A percentile compares a stretch with the other conserved stretches of the same genome.
These are phyloP conservation scores for Eupleurogrammus muticus DNA, from an alignment of 2,797 vertebrate genomes.

Conservation along the genomic window DNA sequence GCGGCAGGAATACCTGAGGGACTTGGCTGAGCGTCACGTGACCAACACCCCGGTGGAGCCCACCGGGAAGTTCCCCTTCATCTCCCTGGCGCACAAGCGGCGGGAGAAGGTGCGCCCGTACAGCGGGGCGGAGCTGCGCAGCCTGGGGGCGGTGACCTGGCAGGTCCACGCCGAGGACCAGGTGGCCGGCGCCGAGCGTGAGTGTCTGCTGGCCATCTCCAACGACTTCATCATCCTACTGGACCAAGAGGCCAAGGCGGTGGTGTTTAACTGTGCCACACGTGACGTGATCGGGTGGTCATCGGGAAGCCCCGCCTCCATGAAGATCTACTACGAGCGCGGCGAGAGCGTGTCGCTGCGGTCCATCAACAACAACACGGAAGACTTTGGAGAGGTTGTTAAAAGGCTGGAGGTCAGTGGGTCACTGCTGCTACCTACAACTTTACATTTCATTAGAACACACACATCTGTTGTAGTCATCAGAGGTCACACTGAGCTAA, in stretches of 20 bases:
- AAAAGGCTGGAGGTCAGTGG: slow-evolving; percentile 94
- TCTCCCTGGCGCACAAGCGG: slow-evolving; percentile 95
- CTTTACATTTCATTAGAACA: slow-evolving; percentile 26
- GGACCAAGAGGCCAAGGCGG: slow-evolving; percentile 92
- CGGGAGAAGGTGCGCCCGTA: slow-evolving; percentile 94
- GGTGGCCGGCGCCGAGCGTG: slow-evolving; percentile 91
- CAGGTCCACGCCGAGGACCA: slow-evolving; percentile 93
- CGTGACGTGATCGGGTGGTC: slow-evolving; percentile 98
- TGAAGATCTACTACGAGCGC: slow-evolving; percentile 97
- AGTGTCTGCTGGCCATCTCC: slow-evolving; percentile 92
- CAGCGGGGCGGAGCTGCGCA: slow-evolving; percentile 91
- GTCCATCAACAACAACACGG: slow-evolving; percentile 91
- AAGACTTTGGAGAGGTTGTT: slow-evolving; percentile 97
- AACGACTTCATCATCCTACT: slow-evolving; percentile 94
- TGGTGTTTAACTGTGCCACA: slow-evolving; percentile 95
- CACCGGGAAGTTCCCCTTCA: slow-evolving; percentile 95
- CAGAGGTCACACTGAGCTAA: slow-evolving; percentile 17
- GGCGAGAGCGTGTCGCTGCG: slow-evolving; percentile 95
- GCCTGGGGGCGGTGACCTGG: slow-evolving; percentile 94
- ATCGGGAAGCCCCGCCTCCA: slow-evolving; percentile 89
- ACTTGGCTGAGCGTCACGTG: slow-evolving; percentile 96
- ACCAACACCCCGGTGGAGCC: slow-evolving; percentile 95
- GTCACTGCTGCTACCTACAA: slow-evolving; percentile 16
- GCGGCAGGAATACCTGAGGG: slow-evolving; percentile 95
- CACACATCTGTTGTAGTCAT: slow-evolving; percentile 41